Evolutionary conservation across 1,140 invertebrate species (phyloP).

Genomic region (Drosophila trapezifrons): DNA sequence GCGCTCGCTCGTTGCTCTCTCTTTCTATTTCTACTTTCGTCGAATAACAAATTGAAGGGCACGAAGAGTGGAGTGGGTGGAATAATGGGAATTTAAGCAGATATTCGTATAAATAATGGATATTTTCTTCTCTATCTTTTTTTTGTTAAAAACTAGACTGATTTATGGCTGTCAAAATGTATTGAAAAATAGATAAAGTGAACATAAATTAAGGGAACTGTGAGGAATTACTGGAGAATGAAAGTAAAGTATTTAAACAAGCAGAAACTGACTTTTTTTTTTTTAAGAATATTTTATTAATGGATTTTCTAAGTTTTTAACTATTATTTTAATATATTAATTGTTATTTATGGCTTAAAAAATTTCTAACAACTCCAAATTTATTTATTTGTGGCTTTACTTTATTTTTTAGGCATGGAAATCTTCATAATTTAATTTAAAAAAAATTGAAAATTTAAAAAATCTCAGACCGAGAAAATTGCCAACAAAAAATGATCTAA

Average conservation of each 20-base stretch:
- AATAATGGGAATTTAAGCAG: slow-evolving; percentile 45
- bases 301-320: not conserved
- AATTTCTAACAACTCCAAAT: too few species aligned
- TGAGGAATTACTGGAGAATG: not conserved
- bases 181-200: slow-evolving; percentile 16
- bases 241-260: too few species aligned
- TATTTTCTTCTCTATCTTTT: not conserved
- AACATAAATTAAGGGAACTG: slow-evolving; percentile 10
- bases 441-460: too few species aligned
- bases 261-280: too few species aligned
- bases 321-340: too few species aligned
- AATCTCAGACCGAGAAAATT: too few species aligned
- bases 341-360: too few species aligned
- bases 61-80: not conserved
- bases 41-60: slow-evolving; percentile 29
- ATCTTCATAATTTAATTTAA: too few species aligned
- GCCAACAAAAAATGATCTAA: not conserved
- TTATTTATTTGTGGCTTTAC: not conserved
- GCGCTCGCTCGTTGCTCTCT: not conserved
- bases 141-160: slow-evolving; percentile 6
- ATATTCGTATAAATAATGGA: slow-evolving; percentile 31
- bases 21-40: slow-evolving; percentile 15
- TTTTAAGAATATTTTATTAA: not conserved
- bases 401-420: not conserved
- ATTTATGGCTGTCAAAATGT: slow-evolving; percentile 21